phyloP scores from a whole-genome alignment of 2,797 vertebrate genomes.

The Buceros bicornis region DNA sequence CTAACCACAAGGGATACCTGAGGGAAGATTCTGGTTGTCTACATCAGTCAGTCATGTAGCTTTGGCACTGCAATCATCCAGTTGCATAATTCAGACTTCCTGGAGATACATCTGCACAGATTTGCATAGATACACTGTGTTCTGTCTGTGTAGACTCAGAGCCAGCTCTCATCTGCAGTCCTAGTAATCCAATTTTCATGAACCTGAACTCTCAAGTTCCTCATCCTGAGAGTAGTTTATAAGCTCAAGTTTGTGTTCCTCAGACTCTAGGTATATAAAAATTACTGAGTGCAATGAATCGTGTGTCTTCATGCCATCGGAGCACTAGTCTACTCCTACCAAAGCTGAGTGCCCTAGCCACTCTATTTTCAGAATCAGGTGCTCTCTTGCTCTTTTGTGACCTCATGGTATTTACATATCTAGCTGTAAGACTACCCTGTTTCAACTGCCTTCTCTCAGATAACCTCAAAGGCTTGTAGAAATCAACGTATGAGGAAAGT shows the following conservation, averaged over 20 bases:
- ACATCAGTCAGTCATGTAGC: conserved; percentile 20
- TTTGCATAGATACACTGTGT: conserved; percentile 59
- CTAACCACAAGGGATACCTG: conserved; percentile 12
- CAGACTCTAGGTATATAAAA: not conserved
- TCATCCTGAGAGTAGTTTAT: not conserved
- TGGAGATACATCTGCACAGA: conserved; percentile 51
- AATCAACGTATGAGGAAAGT: not conserved
- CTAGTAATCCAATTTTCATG: conserved; percentile 69
- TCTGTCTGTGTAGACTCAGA: conserved; percentile 17
- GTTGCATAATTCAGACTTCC: conserved; percentile 60
- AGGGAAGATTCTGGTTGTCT: conserved; percentile 31
- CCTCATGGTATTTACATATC: not conserved
- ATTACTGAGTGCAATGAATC: not conserved
- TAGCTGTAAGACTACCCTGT: not conserved
- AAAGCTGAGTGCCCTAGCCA: not conserved
- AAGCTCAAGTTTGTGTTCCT: conserved; percentile 14
- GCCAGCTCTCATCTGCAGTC: conserved; percentile 35
- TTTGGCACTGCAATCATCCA: conserved; percentile 32
- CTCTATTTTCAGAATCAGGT: not conserved
- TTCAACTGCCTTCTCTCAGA: not conserved
- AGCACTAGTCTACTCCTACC: not conserved
- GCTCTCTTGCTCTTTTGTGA: not conserved
- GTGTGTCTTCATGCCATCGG: not conserved
- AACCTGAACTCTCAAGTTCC: conserved; percentile 32
- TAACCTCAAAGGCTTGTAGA: not conserved